Evolutionary conservation across 2,888 invertebrate species (phyloP).

Genomic region (Ceramica pisi): DNA sequence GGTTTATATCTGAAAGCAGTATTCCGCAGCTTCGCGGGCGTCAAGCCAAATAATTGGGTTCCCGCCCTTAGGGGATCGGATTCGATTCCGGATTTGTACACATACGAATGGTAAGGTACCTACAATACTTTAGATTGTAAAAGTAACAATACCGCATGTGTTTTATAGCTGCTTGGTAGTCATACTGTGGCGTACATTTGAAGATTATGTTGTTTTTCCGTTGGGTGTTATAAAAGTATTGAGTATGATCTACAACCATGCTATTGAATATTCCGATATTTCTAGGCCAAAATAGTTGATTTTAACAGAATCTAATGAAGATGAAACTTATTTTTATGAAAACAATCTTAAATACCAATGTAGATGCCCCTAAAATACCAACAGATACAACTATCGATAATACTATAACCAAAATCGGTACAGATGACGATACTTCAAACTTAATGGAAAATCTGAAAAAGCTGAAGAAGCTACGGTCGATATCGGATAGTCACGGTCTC

Average conservation of each 20-base stretch:
- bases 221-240: background rate
- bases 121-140: conserved; percentile 17
- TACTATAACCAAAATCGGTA: background rate
- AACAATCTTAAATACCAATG: background rate
- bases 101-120: conserved; percentile 1
- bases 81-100: conserved; percentile 54
- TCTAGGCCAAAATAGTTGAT: background rate
- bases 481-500: background rate
- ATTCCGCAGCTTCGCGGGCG: conserved; percentile 36
- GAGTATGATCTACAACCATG: background rate
- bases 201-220: background rate
- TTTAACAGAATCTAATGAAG: background rate
- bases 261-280: background rate
- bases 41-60: conserved; percentile 60
- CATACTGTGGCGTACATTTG: conserved; percentile 13
- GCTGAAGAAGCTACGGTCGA: background rate
- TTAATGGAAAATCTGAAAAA: background rate
- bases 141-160: conserved; percentile 42
- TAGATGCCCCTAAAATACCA: background rate
- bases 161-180: conserved; percentile 33
- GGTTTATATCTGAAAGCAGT: conserved; percentile 49
- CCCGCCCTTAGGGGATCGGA: conserved; percentile 46
- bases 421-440: background rate
- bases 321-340: background rate
- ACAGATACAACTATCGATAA: background rate